Evolutionary conservation across 2,797 vertebrate species (phyloP), one percentile per base, ranked within the genome.

Genomic region (Eulemur coronatus): DNA sequence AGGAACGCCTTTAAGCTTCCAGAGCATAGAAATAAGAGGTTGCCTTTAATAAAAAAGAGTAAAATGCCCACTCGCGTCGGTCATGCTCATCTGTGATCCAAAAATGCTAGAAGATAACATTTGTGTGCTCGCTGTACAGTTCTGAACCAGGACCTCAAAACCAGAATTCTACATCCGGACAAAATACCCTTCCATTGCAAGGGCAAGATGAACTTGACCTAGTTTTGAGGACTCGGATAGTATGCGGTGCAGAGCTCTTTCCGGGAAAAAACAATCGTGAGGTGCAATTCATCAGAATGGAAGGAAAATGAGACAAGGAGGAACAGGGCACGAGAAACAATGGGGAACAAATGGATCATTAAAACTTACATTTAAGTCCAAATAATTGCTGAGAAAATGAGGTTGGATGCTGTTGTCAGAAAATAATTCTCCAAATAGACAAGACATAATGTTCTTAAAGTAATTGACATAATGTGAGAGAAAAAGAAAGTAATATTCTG

Each of bases 371-470:
- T 82, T 26, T n/a, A 48, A 63, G 46, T 89, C 89, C 91, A 89
- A 86, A 88, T 61, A 67, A 94, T 95, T 72, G 52, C 89, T 67
- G 93, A 63, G 96, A 92, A 96, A 93, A 94, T 69, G 95, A 97
- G 84, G 70, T 30, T 84, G 75, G 73, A 89, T 72, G 93, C 35
- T 1, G 28, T 61, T 89, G 95, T 89, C 84, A 75, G 95, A 79
- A 94, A 84, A 91, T 84, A 84, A 93, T 46, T 96, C 82, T 91
- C 88, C 89, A 50, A 55, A 89, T 18, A 91, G 86, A 72, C 52
- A 69, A 96, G 86, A 94, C 76, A 50, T 46, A 33, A 94, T 38
- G 65, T 95, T 95, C 96, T 92, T 80, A 26, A 92, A 93, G 92
- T 72, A 95, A 93, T 17, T 80, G 96, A 63, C 87, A 81, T 87